Evolutionary conservation across 2,797 vertebrate genomes (phyloP).

Genomic region (Lateolabrax maculatus): DNA sequence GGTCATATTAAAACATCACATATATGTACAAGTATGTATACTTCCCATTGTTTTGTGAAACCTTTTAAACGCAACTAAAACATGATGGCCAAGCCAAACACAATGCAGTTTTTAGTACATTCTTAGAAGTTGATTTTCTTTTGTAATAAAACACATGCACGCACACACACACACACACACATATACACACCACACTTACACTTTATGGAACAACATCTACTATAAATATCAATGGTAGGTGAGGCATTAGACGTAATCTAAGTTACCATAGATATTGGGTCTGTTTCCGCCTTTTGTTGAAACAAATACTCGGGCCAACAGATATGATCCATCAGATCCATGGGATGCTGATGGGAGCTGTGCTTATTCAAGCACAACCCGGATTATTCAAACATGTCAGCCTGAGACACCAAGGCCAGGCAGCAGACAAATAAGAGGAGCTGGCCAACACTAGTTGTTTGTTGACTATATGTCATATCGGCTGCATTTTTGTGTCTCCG

Average conservation of each 20-base stretch:
- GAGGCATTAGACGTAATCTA: slow-evolving; percentile 38
- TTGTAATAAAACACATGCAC: too few relatives aligned
- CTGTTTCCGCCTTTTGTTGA: slow-evolving; percentile 63
- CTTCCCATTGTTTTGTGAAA: not conserved
- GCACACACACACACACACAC: not conserved
- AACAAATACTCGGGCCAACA: slow-evolving; percentile 67
- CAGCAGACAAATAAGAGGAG: slow-evolving; percentile 73
- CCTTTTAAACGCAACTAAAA: not conserved
- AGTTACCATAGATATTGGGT: slow-evolving; percentile 57
- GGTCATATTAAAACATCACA: not conserved
- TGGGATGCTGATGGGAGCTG: slow-evolving; percentile 56
- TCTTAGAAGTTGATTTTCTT: too few relatives aligned
- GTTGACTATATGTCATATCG: slow-evolving; percentile 61
- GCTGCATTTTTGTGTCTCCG: slow-evolving; percentile 46
- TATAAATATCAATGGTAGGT: slow-evolving; percentile 10
- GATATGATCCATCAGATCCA: slow-evolving; percentile 76
- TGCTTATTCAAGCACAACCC: slow-evolving; percentile 74
- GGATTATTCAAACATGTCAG: slow-evolving; percentile 77
- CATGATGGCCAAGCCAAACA: not conserved
- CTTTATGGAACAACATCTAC: not conserved
- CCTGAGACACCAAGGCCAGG: slow-evolving; percentile 68
- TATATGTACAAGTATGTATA: not conserved
- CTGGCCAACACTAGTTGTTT: slow-evolving; percentile 46
- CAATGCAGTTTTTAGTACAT: not conserved
- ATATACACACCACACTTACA: not conserved